These are phyloP conservation scores for Yponomeuta cagnagella DNA, from an alignment of 2,888 invertebrate genomes.

Conservation along the genomic window DNA sequence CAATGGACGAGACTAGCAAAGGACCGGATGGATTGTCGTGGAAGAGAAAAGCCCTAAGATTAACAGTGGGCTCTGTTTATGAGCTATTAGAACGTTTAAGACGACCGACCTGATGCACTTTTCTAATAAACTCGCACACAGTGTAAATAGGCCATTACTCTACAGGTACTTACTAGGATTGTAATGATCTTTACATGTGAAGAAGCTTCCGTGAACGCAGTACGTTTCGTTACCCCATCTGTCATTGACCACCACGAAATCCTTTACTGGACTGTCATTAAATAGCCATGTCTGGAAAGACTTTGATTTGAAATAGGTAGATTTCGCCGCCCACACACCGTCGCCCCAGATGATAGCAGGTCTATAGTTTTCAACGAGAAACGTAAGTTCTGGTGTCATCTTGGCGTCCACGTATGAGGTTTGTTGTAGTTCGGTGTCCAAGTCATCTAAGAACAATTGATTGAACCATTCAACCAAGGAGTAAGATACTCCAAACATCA, in stretches of 20 bases:
- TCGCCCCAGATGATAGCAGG: constrained; percentile 94
- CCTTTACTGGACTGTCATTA: constrained; percentile 92
- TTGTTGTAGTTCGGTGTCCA: constrained; percentile 75
- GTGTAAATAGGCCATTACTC: no score
- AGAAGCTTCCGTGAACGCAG: constrained; percentile 93
- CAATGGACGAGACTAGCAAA: no score
- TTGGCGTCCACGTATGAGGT: constrained; percentile 80
- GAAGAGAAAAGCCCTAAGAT: no score
- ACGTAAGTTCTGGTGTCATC: constrained; percentile 87
- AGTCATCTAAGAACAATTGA: constrained; percentile 85
- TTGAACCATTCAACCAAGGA: constrained; percentile 93
- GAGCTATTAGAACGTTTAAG: no score
- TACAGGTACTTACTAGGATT: constrained; percentile 44
- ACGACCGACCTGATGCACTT: no score
- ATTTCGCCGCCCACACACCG: constrained; percentile 94
- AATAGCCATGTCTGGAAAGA: constrained; percentile 95
- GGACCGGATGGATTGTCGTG: no score
- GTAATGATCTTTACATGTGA: constrained; percentile 83
- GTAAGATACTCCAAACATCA: constrained; percentile 90
- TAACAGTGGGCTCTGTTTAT: no score
- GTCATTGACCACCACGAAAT: constrained; percentile 94
- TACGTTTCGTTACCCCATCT: constrained; percentile 89
- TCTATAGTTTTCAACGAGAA: constrained; percentile 80
- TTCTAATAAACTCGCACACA: no score
- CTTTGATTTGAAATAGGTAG: constrained; percentile 88